These are phyloP conservation scores for Agonopterix subpropinquella DNA, from an alignment of 2,888 invertebrate genomes.

Conservation along the genomic window DNA sequence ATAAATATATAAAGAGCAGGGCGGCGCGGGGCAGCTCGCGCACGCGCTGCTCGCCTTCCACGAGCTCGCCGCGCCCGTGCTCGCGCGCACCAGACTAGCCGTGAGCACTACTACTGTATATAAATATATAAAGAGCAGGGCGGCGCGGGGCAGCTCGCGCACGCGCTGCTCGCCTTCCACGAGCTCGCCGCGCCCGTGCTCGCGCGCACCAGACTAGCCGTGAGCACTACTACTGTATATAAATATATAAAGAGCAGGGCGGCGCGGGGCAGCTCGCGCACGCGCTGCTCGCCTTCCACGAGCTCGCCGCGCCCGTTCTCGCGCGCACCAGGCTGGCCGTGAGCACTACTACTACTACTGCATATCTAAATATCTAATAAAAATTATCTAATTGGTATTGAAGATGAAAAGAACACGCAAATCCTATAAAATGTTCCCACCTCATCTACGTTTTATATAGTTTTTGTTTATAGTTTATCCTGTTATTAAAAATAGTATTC, in stretches of 20 bases:
- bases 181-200: constrained; percentile 38
- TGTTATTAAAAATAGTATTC: too few relatives aligned
- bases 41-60: constrained; percentile 53
- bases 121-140: too few relatives aligned
- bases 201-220: constrained; percentile 29
- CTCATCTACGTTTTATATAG: background rate
- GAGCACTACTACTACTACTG: constrained; percentile 11
- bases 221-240: constrained; percentile 15
- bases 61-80: constrained; percentile 38
- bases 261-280: constrained; percentile 44
- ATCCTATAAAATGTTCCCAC: background rate
- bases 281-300: constrained; percentile 55
- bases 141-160: constrained; percentile 43
- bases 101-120: constrained; percentile 19
- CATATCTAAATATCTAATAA: too few relatives aligned
- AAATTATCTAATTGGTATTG: too few relatives aligned
- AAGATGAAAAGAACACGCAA: too few relatives aligned
- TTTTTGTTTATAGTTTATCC: too few relatives aligned
- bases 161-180: constrained; percentile 53
- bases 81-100: constrained; percentile 29
- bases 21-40: constrained; percentile 43
- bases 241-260: too few relatives aligned
- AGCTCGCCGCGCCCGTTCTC: constrained; percentile 34
- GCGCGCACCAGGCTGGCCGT: constrained; percentile 33
- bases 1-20: too few relatives aligned